Evolutionary conservation across 2,888 invertebrate species (phyloP), one percentile per base, ranked within the genome.

Genomic region (Itoplectis maculator): DNA sequence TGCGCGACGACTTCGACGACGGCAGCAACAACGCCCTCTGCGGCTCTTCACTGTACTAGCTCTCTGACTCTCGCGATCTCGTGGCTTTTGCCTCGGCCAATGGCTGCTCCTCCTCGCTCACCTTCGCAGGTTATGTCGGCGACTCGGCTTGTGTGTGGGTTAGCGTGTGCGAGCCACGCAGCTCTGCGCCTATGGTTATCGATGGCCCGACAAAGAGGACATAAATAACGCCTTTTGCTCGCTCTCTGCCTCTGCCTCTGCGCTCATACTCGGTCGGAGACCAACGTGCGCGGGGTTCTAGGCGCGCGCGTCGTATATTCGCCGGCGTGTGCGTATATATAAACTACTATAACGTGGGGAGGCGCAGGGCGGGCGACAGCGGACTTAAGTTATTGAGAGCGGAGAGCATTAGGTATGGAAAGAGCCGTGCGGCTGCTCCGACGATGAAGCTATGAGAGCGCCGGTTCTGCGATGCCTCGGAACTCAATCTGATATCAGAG

Each of bases 201-300:
- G 89, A 90, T 88, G 90, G 86, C 86, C 89, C 91, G 90, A 91
- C 90, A 90, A 91, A 91, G 90, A 89, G 88, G 86, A 88, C 90
- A 89, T 91, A 91, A 91, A 91, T 91, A 90, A 91, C 78, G 80
- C 74, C 75, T 79, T 75, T 72, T 79, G 70, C 79, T 79, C 72
- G 74, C 74, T 79, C 75, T 2, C 29, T 29, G 29, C 29, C 29
- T 29, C 29, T 29, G 29, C 29, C 75, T 77, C 66, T 75, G 76
- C 68, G 75, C 66, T 74, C 65, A 65, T 75, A 35, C 75, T 76
- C 70, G 56, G 37, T 73, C 63, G 29, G 29, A n/a, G n/a, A n/a
- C n/a, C n/a, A n/a, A 29, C 51, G 49, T 70, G 59, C 61, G 47
- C 63, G 56, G 78, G 63, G 69, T 40, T 47, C 69, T 81, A 56